phyloP scores from a whole-genome alignment of 2,888 invertebrate species.

The Melanostoma mellinum region DNA sequence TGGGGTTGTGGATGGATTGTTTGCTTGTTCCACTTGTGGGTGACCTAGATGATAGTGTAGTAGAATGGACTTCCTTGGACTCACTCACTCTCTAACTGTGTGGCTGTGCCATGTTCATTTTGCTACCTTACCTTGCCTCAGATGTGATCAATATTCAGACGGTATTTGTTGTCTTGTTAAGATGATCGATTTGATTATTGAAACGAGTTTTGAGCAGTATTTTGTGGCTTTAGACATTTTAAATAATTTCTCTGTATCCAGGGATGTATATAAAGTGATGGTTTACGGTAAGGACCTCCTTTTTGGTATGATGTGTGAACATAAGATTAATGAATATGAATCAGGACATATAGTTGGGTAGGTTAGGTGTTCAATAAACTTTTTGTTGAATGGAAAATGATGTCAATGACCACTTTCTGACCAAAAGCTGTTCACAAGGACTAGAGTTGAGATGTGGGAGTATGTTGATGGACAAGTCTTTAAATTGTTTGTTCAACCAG shows the following conservation, averaged over 20 bases:
- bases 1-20: constrained; percentile 28
- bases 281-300: not conserved
- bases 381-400: too few relatives aligned
- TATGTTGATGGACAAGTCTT: too few relatives aligned
- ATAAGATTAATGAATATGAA: constrained; percentile 8
- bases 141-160: constrained; percentile 47
- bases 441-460: too few relatives aligned
- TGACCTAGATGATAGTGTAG: constrained; percentile 31
- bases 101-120: constrained; percentile 21
- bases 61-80: constrained; percentile 1
- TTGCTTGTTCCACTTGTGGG: constrained; percentile 52
- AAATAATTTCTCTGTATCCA: not conserved
- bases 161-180: constrained; percentile 40
- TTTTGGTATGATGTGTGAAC: constrained; percentile 6
- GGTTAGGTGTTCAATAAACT: too few relatives aligned
- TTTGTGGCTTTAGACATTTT: constrained; percentile 6
- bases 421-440: too few relatives aligned
- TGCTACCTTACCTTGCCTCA: not conserved
- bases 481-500: too few relatives aligned
- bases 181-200: constrained; percentile 50
- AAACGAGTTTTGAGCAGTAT: constrained; percentile 24
- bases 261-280: not conserved
- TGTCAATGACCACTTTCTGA: too few relatives aligned
- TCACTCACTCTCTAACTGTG: constrained; percentile 10
- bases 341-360: too few relatives aligned